Conservation (phyloP, 2,113 vertebrate genomes). For the Procapra przewalskii region DNA sequence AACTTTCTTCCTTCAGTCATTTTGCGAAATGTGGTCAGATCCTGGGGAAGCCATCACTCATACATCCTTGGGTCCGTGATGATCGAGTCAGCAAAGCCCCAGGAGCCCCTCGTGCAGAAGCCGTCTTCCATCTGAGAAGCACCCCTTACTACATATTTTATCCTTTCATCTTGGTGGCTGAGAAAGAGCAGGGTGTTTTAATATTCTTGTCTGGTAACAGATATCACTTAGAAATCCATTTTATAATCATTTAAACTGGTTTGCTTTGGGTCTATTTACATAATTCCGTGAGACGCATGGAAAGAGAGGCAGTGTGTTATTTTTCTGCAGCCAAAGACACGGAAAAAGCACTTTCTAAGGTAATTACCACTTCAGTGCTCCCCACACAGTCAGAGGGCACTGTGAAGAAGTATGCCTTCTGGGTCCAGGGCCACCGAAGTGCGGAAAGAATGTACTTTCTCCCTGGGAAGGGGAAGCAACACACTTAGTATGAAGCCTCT, state of each 20-base stretch:
- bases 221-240: slow-evolving; percentile 54
- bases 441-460: not conserved
- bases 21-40: not conserved
- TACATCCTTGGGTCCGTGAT: not conserved
- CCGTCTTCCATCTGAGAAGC: not conserved
- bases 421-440: not conserved
- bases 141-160: not conserved
- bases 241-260: slow-evolving; percentile 60
- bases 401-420: slow-evolving; percentile 5
- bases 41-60: not conserved
- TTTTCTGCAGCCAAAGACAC: slow-evolving; percentile 43
- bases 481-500: not conserved
- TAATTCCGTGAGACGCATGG: slow-evolving; percentile 40
- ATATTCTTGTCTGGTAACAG: slow-evolving; percentile 47
- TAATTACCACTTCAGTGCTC: slow-evolving; percentile 20
- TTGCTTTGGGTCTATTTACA: slow-evolving; percentile 66
- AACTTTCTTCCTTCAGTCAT: not conserved
- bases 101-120: not conserved
- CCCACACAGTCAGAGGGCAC: not conserved
- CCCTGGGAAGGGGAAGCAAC: not conserved
- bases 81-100: not conserved
- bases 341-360: slow-evolving; percentile 29
- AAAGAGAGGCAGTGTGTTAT: slow-evolving; percentile 9
- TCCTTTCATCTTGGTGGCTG: not conserved
- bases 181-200: not conserved